A percentile compares a stretch with the other conserved stretches of the same genome.
These are phyloP conservation scores for Sinocyclocheilus anophthalmus DNA, from an alignment of 2,113 vertebrate genomes.

Conservation along the genomic window DNA sequence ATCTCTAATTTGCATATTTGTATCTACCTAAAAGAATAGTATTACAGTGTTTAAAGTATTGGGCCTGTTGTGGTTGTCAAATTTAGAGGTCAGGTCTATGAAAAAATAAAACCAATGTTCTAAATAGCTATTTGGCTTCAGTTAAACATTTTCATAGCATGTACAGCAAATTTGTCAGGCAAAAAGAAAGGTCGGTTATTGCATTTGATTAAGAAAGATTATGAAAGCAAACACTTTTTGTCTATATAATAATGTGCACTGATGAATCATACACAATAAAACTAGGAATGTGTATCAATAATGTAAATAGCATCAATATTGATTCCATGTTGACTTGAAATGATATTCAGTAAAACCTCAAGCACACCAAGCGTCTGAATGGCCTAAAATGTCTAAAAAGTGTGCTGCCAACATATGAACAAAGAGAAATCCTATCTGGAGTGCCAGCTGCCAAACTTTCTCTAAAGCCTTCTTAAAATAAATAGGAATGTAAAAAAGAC, in stretches of 20 bases:
- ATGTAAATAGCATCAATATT: not conserved
- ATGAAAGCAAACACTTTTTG: conserved; percentile 15
- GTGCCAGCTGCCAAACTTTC: conserved; percentile 35
- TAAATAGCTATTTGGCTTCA: not conserved
- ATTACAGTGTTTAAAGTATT: too few species aligned
- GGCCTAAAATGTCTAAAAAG: not conserved
- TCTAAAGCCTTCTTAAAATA: conserved; percentile 29
- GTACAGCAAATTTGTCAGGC: not conserved
- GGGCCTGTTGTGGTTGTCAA: too few species aligned
- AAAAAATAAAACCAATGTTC: not conserved
- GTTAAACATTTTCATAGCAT: not conserved
- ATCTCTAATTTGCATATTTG: too few species aligned
- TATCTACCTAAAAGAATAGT: too few species aligned
- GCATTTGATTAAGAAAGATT: not conserved
- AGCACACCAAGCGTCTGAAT: not conserved
- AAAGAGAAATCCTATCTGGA: conserved; percentile 31
- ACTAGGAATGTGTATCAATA: not conserved
- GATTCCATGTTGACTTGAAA: not conserved
- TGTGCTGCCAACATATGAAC: conserved; percentile 13
- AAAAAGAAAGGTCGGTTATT: not conserved
- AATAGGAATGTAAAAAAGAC: conserved; percentile 18
- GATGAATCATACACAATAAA: not conserved
- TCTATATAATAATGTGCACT: not conserved
- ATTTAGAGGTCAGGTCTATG: not conserved
- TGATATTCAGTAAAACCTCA: conserved; percentile 1